These are phyloP conservation scores for Plestiodon gilberti DNA, from an alignment of 2,113 vertebrate species.

Conservation along the genomic window DNA sequence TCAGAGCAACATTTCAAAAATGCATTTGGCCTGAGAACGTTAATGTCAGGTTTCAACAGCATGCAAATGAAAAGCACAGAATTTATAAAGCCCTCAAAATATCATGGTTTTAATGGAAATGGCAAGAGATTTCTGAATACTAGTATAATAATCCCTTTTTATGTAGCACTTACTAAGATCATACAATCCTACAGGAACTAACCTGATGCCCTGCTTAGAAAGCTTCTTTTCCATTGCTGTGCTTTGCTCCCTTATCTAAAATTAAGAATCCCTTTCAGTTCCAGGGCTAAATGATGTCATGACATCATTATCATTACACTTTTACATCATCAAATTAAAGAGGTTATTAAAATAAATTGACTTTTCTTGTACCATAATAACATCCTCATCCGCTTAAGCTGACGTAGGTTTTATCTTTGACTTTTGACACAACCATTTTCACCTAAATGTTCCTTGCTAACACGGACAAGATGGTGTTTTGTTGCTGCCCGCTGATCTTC, in stretches of 20 bases:
- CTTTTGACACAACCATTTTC: constrained; percentile 9
- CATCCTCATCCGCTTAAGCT: constrained; percentile 39
- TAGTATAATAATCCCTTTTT: constrained; percentile 60
- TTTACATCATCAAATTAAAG: constrained; percentile 62
- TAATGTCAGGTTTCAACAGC: constrained; percentile 59
- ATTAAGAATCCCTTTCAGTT: constrained; percentile 54
- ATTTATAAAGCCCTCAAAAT: constrained; percentile 64
- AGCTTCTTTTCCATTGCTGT: constrained; percentile 39
- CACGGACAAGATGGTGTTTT: constrained; percentile 38
- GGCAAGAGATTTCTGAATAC: constrained; percentile 54
- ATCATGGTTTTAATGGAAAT: constrained; percentile 67
- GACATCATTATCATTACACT: constrained; percentile 60
- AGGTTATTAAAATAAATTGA: constrained; percentile 68
- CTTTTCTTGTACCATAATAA: constrained; percentile 44
- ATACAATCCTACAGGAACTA: constrained; percentile 49
- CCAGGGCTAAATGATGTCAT: constrained; percentile 56
- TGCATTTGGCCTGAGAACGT: constrained; percentile 45
- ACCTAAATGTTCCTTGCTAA: not conserved
- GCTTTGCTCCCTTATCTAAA: constrained; percentile 57
- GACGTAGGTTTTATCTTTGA: not conserved
- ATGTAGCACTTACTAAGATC: constrained; percentile 31
- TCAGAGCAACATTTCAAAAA: constrained; percentile 37
- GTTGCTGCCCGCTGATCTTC: constrained; percentile 3
- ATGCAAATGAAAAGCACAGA: constrained; percentile 63
- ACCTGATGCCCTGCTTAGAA: constrained; percentile 43